Base-by-base conservation (phyloP, 2,797 vertebrate species). In the Acrocephalus scirpaceus region DNA sequence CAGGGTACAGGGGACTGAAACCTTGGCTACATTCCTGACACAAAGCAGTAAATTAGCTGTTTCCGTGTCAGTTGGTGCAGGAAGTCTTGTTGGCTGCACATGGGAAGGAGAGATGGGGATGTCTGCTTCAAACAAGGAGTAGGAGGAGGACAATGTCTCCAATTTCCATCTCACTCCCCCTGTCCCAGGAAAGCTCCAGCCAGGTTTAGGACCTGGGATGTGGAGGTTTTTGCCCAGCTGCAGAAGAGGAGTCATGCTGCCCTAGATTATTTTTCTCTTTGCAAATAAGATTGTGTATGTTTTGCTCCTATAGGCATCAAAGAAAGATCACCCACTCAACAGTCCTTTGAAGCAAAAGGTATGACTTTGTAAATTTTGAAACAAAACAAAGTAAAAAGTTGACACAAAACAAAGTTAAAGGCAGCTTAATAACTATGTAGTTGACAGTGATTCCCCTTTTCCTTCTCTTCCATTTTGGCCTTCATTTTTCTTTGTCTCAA, bases 1-100 rank as follows among this genome's bases (percentile, higher is more conserved):
- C 0, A 0, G 45, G 64, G 64, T 54, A 70, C 95, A 74, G 75
- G 66, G 16, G 57, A 74, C 75, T 1, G 2, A 74, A 84, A 51
- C 42, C 21, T 57, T 86, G 90, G 57, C 82, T 17, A 3, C 45
- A 47, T 95, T 96, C 88, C 90, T 78, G 75, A 75, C 73, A 69
- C 64, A 93, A 76, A 89, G 42, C 42, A 75, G 58, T 91, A 89
- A 96, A 92, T 93, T 81, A 95, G 70, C 88, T 94, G 76, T 92
- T 94, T 90, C 67, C 5, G 1, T 91, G 88, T 92, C 77, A 77
- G 40, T 87, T 97, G 92, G 72, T 81, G 77, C 81, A 94, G 87
- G 92, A 97, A 95, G 81, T 93, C 79, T 75, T 95, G 88, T 73
- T 74, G 53, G 92, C 88, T 92, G 71, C 86, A 86, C 54, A 85